phyloP scores from a whole-genome alignment of 2,113 vertebrate genomes.

The Syrrhaptes paradoxus region DNA sequence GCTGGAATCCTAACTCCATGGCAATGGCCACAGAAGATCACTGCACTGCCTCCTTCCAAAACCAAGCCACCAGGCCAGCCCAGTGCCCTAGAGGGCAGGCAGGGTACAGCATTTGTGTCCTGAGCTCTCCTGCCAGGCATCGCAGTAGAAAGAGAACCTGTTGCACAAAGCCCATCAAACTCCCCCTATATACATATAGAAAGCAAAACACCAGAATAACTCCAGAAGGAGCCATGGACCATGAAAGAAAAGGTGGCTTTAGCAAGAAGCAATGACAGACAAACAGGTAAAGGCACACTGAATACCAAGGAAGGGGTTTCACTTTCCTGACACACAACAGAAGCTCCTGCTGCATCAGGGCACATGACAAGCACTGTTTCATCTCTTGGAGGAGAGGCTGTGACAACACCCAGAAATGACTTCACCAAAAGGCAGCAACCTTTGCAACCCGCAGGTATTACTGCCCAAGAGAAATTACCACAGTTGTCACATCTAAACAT shows the following conservation, averaged over 20 bases:
- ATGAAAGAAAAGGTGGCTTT: background rate
- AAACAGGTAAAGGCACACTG: background rate
- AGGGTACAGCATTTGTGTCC: background rate
- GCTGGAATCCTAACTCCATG: background rate
- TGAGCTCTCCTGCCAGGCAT: background rate
- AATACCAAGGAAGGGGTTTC: background rate
- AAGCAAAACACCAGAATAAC: background rate
- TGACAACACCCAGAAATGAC: background rate
- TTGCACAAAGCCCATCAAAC: background rate
- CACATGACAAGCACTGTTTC: background rate
- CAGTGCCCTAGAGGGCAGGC: background rate
- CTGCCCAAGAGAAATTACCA: background rate
- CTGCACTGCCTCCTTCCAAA: background rate
- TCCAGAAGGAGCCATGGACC: background rate
- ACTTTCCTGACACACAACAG: background rate
- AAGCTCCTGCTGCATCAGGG: background rate
- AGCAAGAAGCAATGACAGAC: background rate
- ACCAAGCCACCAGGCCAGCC: background rate
- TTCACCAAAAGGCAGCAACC: background rate
- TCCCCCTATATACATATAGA: accelerated
- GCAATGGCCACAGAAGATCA: background rate
- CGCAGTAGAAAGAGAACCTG: accelerated
- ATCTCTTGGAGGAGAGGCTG: background rate
- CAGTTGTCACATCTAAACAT: background rate
- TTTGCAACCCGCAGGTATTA: background rate